Evolutionary conservation across 2,888 invertebrate species (phyloP), one percentile per base, ranked within the genome.

Genomic region (Digitonthophagus gazella): DNA sequence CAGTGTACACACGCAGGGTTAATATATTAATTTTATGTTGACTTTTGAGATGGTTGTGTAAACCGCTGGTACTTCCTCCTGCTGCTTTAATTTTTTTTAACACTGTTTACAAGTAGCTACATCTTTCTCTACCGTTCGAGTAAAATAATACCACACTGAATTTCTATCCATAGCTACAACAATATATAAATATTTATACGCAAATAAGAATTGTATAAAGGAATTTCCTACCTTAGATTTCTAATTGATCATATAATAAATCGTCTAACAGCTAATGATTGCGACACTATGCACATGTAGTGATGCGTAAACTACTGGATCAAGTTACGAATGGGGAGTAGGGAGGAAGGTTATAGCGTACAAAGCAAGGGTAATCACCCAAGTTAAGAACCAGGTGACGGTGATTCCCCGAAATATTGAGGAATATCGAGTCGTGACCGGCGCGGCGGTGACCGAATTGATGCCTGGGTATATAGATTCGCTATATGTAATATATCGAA

Each of bases 71-170:
- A 56, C 56, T 56, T 3, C 11, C 56, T 56, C 11, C 4, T 4
- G 56, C 56, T 4, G 56, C 56, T 56, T 4, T 56, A 15, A 56
- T n/a, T 56, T 56, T 56, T 56, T 56, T 56, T 3, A 56, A 56
- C 11, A 56, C 56, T 56, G 56, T 56, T 56, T 56, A 56, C 56
- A 56, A 56, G 56, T 56, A 56, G 56, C 56, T 56, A 8, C 11
- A 56, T 56, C 56, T 3, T 56, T 56, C 15, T 56, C 56, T 56
- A 56, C 56, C 15, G 56, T 56, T 56, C 56, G 56, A 56, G 56
- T 56, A 56, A 56, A 56, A 56, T 56, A 56, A 56, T 56, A 56
- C 56, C 56, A 56, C 56, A 56, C 56, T 8, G 56, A 56, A 56
- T 56, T 56, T 56, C 3, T 56, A 56, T 56, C 56, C 56, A 56